phyloP scores from a whole-genome alignment of 2,113 vertebrate genomes.

The Enhydra lutris region DNA sequence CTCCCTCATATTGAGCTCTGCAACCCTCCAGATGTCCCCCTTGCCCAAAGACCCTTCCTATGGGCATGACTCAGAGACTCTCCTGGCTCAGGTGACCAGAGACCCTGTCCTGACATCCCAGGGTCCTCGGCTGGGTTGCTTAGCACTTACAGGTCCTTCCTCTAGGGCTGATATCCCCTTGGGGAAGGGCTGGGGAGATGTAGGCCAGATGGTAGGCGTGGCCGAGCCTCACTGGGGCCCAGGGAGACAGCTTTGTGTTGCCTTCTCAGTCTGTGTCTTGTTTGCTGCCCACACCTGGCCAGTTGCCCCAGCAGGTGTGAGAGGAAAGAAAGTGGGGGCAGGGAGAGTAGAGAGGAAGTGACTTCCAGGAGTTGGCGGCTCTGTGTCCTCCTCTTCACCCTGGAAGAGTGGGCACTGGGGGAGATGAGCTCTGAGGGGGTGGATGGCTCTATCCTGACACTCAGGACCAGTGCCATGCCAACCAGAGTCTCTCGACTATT shows the following conservation, averaged over 20 bases:
- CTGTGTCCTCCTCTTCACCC: neutral
- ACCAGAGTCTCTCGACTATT: neutral
- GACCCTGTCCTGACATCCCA: neutral
- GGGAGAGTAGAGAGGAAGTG: neutral
- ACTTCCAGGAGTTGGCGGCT: conserved; percentile 8
- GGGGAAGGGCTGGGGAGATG: neutral
- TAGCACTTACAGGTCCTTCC: neutral
- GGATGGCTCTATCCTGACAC: neutral
- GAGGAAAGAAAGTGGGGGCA: neutral
- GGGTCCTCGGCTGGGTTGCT: conserved; percentile 34
- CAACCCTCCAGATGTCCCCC: neutral
- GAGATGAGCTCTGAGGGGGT: neutral
- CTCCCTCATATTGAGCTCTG: neutral
- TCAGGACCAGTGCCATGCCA: neutral
- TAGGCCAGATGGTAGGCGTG: neutral
- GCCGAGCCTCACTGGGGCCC: neutral
- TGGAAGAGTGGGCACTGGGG: neutral
- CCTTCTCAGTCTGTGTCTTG: neutral
- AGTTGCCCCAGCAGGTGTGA: conserved; percentile 16
- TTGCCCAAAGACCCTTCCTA: neutral
- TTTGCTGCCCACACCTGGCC: conserved; percentile 11
- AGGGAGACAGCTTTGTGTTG: conserved; percentile 6
- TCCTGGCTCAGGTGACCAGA: neutral
- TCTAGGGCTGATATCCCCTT: neutral
- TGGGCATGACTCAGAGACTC: neutral